A percentile compares a stretch with the other conserved stretches of the same genome.
Conservation (phyloP, 2,113 vertebrate species). For the Colossoma macropomum region DNA sequence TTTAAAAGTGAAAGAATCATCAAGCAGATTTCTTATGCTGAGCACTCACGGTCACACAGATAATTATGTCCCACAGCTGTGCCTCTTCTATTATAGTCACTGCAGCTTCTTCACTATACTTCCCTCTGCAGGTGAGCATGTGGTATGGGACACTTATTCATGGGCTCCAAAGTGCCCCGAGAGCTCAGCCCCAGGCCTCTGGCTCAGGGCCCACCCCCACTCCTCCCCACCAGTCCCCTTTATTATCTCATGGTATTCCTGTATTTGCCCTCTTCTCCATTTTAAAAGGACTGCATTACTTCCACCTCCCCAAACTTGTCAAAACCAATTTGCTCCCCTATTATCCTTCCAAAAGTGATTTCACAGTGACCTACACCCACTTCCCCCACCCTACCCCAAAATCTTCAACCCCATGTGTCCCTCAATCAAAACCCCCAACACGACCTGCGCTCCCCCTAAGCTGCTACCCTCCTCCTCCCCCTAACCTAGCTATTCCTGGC, state of each 20-base stretch:
- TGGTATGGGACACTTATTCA: conserved; percentile 21
- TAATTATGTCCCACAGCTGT: conserved; percentile 50
- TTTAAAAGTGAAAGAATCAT: conserved; percentile 28
- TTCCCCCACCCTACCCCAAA: conserved; percentile 58
- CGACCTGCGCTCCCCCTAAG: conserved; percentile 69
- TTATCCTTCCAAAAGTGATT: conserved; percentile 81
- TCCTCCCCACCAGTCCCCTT: conserved; percentile 60
- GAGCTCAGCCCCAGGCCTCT: conserved; percentile 57
- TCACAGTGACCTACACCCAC: conserved; percentile 71
- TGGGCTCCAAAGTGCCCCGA: conserved; percentile 26
- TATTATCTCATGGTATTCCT: conserved; percentile 83
- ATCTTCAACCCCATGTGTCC: conserved; percentile 69
- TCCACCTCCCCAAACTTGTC: conserved; percentile 83
- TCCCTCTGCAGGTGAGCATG: conserved; percentile 60
- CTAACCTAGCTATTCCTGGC: conserved; percentile 23
- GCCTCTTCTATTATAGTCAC: conserved; percentile 46
- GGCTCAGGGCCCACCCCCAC: conserved; percentile 50
- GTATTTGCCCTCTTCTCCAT: conserved; percentile 75
- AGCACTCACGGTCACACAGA: conserved; percentile 21
- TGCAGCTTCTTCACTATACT: conserved; percentile 43
- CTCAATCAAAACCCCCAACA: conserved; percentile 73
- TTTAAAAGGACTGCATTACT: conserved; percentile 82
- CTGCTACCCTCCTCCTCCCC: background rate
- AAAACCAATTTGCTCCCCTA: conserved; percentile 85
- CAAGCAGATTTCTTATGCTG: conserved; percentile 30